Percentiles rank a stretch among this genome's conserved stretches.
Conservation (phyloP, 2,113 vertebrate species). For the Lampris megalopsis region DNA sequence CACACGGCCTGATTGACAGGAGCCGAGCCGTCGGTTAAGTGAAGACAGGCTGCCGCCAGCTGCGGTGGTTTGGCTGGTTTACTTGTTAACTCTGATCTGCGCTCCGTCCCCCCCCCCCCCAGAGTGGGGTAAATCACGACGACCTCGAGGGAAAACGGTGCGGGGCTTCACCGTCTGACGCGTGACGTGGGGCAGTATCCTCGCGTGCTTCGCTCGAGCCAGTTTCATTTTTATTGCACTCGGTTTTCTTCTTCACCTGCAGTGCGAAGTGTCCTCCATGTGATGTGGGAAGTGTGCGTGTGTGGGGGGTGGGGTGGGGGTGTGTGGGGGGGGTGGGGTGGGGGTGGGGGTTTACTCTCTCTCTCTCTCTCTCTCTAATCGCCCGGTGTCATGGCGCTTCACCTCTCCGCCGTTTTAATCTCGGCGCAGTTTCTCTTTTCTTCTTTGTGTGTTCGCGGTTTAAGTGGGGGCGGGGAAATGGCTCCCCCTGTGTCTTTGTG, state of each 20-base stretch:
- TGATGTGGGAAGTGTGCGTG: constrained; percentile 43
- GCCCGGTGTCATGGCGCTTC: constrained; percentile 74
- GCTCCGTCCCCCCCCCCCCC: neutral
- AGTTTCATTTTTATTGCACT: neutral
- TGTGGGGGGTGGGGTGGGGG: neutral
- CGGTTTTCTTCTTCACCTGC: constrained; percentile 1
- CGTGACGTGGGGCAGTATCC: neutral
- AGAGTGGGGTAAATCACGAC: neutral
- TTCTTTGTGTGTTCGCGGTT: constrained; percentile 57
- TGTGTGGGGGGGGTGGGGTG: neutral
- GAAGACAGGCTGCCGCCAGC: constrained; percentile 46
- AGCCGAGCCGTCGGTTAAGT: constrained; percentile 9
- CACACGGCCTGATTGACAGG: constrained; percentile 58
- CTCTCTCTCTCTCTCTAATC: constrained; percentile 62
- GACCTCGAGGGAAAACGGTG: no score
- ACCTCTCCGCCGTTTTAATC: constrained; percentile 76
- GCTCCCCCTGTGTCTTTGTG: constrained; percentile 82
- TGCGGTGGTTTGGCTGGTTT: constrained; percentile 35
- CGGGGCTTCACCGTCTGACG: no score
- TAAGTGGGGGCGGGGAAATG: constrained; percentile 83
- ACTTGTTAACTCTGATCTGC: neutral
- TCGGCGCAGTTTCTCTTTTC: constrained; percentile 27
- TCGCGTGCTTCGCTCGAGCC: neutral
- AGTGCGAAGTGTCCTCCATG: constrained; percentile 38
- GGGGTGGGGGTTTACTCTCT: neutral